A percentile compares a stretch with the other conserved stretches of the same genome.
phyloP scores from a whole-genome alignment of 37 sponge, comb jelly and placozoan genomes.

The Geodia barretti region DNA sequence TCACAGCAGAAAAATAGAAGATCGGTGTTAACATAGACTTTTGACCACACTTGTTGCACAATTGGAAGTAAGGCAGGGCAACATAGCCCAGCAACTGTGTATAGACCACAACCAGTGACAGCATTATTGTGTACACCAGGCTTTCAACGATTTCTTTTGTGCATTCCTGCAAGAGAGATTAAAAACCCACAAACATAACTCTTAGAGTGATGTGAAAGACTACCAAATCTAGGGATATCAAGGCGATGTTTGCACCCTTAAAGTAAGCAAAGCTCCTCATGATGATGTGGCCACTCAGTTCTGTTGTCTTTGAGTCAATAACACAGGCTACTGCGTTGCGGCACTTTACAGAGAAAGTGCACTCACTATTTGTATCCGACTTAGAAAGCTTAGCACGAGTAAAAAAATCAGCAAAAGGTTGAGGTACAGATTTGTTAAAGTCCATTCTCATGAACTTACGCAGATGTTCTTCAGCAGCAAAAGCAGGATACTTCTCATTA shows the following conservation, averaged over 20 bases:
- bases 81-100: conserved; percentile 1
- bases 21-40: neutral
- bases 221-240: neutral
- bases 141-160: conserved; percentile 7
- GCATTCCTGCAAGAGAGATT: neutral
- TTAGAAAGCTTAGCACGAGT: conserved; percentile 11
- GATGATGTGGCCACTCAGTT: neutral
- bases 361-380: neutral
- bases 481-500: neutral
- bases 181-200: no score
- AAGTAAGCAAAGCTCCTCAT: neutral
- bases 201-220: no score
- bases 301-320: neutral
- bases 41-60: neutral
- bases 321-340: neutral
- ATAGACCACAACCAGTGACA: neutral
- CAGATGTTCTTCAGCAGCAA: conserved; percentile 14
- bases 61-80: neutral
- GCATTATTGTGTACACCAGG: conserved; percentile 5
- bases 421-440: conserved; percentile 7
- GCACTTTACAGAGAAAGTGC: neutral
- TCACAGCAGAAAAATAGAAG: neutral
- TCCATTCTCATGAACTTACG: conserved; percentile 1
- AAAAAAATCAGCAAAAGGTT: conserved; percentile 13
- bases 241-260: neutral